These are phyloP conservation scores for Oxytorus armatus DNA, from an alignment of 2,888 invertebrate species.

Conservation along the genomic window DNA sequence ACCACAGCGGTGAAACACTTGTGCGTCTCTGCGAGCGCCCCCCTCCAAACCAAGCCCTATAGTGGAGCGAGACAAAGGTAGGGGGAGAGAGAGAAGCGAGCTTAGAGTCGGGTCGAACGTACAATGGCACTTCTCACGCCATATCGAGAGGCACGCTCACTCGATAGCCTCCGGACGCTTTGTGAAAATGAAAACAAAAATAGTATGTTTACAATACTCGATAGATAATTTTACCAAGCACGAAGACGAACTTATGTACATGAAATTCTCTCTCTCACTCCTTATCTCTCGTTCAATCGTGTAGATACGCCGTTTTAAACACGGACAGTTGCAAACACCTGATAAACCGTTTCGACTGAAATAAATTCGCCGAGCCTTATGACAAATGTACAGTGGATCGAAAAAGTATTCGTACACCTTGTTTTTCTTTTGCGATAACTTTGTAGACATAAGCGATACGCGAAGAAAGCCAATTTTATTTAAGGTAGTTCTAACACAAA, in stretches of 20 bases:
- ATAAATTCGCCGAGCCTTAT: constrained; percentile 45
- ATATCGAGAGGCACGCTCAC: too few species aligned
- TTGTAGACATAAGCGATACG: too few species aligned
- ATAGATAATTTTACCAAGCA: constrained; percentile 20
- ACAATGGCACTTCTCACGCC: too few species aligned
- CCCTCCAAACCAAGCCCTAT: constrained; percentile 33
- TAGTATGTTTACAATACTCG: background rate
- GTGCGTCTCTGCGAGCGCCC: too few species aligned
- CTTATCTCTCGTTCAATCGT: constrained; percentile 32
- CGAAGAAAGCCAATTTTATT: too few species aligned
- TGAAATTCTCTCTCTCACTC: constrained; percentile 24
- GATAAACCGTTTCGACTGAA: constrained; percentile 56
- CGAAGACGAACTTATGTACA: constrained; percentile 20
- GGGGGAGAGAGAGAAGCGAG: constrained; percentile 11
- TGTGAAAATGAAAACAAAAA: background rate
- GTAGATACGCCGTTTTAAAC: constrained; percentile 38
- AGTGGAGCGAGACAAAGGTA: constrained; percentile 29
- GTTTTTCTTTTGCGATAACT: too few species aligned
- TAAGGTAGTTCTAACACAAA: too few species aligned
- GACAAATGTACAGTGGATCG: constrained; percentile 25
- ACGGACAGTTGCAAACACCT: constrained; percentile 54
- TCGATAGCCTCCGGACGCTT: background rate
- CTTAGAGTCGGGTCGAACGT: background rate
- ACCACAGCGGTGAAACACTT: constrained; percentile 4
- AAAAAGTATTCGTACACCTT: too few species aligned